A percentile compares a stretch with the other conserved stretches of the same genome.
Conservation (phyloP, 2,797 vertebrate genomes). For the Dryobates pubescens region DNA sequence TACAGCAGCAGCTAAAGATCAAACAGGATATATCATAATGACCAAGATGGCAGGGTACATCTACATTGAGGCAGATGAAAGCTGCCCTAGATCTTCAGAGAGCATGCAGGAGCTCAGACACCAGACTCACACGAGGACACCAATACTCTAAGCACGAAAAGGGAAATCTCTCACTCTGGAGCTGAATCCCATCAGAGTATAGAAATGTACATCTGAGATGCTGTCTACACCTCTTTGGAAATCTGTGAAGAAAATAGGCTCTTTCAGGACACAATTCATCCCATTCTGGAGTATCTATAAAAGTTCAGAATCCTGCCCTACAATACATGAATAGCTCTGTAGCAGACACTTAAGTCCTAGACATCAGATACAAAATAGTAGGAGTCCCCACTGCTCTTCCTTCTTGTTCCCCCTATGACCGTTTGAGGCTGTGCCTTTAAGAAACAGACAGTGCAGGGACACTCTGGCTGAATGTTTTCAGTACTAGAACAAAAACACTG, state of each 20-base stretch:
- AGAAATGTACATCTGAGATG: neutral
- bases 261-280: neutral
- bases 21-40: neutral
- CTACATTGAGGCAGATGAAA: neutral
- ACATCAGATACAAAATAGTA: neutral
- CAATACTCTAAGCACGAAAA: neutral
- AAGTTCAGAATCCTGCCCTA: neutral
- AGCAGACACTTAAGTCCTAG: neutral
- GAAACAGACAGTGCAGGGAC: too few relatives aligned
- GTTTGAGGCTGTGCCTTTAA: too few relatives aligned
- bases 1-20: neutral
- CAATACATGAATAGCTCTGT: neutral
- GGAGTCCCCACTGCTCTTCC: neutral
- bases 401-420: neutral
- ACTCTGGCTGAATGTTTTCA: too few relatives aligned
- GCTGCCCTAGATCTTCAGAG: neutral
- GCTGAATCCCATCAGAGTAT: neutral
- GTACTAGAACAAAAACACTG: too few relatives aligned
- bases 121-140: neutral
- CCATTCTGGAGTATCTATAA: neutral
- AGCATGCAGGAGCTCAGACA: neutral
- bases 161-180: neutral
- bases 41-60: neutral
- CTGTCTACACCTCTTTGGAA: neutral
- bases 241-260: neutral